Evolutionary conservation across 1,140 invertebrate genomes (phyloP), one percentile per base, ranked within the genome.

Genomic region (Drosophila lini): DNA sequence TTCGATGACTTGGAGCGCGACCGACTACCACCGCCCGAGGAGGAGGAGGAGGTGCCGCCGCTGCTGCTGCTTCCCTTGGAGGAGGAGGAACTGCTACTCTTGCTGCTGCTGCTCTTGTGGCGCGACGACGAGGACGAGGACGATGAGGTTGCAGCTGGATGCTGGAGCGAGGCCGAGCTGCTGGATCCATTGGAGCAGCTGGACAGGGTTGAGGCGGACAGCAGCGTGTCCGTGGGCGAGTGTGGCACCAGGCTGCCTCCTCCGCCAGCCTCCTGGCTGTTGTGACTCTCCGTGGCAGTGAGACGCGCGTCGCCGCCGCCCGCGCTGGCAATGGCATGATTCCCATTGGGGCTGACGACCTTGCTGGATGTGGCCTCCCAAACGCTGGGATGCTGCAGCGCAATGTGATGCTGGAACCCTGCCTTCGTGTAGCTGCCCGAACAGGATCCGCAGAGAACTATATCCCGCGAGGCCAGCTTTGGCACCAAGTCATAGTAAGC

Each of bases 1-100:
- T 91, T 84, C 34, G 90, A 91, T 55, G 83, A 82, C 61, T 91
- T 91, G 25, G 86, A 90, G 22, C 90, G 90, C n/a, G 90, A 91
- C 40, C 90, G 90, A 53, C 82, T 81, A 6, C 73, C 67, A 9
- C 61, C 50, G 32, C 25, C 45, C 3, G 65, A 68, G n/a, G 82
- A 22, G 13, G 50, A 53, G 13, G 52, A 28, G 44, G 44, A 25
- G 44, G 19, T 19, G 10, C 34, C 32, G 32, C 32, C 22, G 19
- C 44, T 65, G 32, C 75, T 77, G 45, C 82, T 83, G 57, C 85
- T 78, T 15, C 68, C 77, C 34, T 82, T 86, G 9, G 83, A 85
- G n/a, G 74, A 59, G 77, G 74, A 78, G 69, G 81, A 85, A 75
- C 81, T 85, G 81, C 77, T 83, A 75, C 84, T 91, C 61, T 84